Evolutionary conservation across 2,888 invertebrate genomes (phyloP).

Genomic region (Leptinotarsa haldemani): DNA sequence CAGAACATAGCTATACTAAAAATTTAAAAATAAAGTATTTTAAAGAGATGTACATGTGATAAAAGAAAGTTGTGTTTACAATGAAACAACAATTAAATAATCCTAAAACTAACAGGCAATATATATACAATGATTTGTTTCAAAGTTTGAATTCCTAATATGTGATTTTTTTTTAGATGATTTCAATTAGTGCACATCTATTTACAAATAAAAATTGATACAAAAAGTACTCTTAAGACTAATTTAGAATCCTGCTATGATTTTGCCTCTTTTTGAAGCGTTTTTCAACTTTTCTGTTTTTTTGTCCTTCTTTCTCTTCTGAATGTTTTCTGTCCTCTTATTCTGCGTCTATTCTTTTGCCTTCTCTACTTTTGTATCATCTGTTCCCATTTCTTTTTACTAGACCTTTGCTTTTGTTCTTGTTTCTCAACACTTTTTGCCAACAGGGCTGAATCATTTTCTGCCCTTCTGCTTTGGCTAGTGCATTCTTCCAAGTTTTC

Average conservation of each 20-base stretch:
- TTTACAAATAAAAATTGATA: neutral
- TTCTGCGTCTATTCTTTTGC: slow-evolving; percentile 81
- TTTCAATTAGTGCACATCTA: neutral
- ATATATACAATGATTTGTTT: too few species aligned
- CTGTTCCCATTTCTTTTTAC: slow-evolving; percentile 87
- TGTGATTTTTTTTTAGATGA: too few species aligned
- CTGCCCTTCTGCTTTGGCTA: slow-evolving; percentile 89
- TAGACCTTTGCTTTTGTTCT: slow-evolving; percentile 83
- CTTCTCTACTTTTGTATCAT: slow-evolving; percentile 78
- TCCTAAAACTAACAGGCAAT: too few species aligned
- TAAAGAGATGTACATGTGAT: too few species aligned
- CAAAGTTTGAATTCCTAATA: too few species aligned
- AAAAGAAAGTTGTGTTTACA: too few species aligned
- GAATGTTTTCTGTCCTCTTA: slow-evolving; percentile 86
- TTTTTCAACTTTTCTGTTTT: slow-evolving; percentile 84
- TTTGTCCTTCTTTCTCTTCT: slow-evolving; percentile 84
- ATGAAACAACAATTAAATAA: too few species aligned
- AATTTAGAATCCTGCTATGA: slow-evolving; percentile 73
- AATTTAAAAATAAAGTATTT: too few species aligned
- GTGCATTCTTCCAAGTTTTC: slow-evolving; percentile 87
- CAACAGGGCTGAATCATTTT: slow-evolving; percentile 88
- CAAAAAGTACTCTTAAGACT: too few species aligned
- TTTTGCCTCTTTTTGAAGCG: slow-evolving; percentile 79
- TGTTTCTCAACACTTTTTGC: slow-evolving; percentile 87
- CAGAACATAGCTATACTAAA: too few species aligned